Conservation (phyloP, 2,888 invertebrate genomes). For the Thymelicus lineola region DNA sequence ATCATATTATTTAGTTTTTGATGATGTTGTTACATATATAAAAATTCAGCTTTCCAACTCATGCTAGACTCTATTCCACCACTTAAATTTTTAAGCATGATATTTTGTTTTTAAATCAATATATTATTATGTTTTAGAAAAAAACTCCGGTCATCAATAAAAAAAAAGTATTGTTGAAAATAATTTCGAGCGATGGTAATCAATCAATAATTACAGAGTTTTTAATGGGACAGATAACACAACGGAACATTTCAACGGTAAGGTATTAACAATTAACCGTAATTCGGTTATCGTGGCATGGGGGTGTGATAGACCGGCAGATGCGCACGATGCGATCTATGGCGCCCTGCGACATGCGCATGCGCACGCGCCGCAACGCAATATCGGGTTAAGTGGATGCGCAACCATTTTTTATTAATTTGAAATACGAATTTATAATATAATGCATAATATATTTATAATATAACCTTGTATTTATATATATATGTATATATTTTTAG, state of each 20-base stretch:
- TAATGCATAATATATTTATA: too few species aligned
- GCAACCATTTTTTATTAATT: neutral
- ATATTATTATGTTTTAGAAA: too few species aligned
- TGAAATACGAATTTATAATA: too few species aligned
- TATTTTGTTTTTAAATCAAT: too few species aligned
- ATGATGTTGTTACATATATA: too few species aligned
- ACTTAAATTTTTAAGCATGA: too few species aligned
- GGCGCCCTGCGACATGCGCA: constrained; percentile 44
- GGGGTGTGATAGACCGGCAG: constrained; percentile 56
- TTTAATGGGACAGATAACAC: constrained; percentile 24
- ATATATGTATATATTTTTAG: too few species aligned
- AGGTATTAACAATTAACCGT: constrained; percentile 37
- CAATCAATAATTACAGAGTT: constrained; percentile 26
- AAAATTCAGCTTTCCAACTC: too few species aligned
- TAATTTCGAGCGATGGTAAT: constrained; percentile 13
- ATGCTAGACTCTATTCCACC: too few species aligned
- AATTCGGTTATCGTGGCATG: constrained; percentile 41
- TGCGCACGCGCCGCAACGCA: constrained; percentile 57
- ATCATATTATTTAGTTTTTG: too few species aligned
- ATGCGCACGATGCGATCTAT: constrained; percentile 62
- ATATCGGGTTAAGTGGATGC: constrained; percentile 52
- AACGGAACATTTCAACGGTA: constrained; percentile 30
- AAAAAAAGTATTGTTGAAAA: neutral
- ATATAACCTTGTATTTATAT: too few species aligned
- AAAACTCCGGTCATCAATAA: too few species aligned